A percentile compares a stretch with the other conserved stretches of the same genome.
These are phyloP conservation scores for Rotaria macrura DNA, from an alignment of 2,888 invertebrate genomes.

Conservation along the genomic window DNA sequence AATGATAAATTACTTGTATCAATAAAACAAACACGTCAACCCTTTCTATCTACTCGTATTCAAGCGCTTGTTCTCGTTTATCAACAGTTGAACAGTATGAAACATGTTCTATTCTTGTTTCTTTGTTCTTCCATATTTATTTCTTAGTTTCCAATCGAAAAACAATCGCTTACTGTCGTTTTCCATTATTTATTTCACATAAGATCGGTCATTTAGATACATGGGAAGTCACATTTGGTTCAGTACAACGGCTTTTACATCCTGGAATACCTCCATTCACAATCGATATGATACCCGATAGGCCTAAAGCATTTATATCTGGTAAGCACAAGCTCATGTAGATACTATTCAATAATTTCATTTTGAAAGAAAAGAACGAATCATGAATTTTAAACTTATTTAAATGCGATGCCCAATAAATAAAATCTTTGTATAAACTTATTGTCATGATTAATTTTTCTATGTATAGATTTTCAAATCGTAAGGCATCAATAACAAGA, in stretches of 20 bases:
- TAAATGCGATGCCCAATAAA: no score
- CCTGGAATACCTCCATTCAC: slow-evolving; percentile 2
- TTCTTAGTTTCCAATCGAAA: background rate
- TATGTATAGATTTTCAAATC: background rate
- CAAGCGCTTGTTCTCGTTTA: background rate
- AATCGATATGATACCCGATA: background rate
- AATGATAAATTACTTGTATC: background rate
- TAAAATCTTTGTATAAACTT: no score
- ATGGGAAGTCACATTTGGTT: slow-evolving; percentile 28
- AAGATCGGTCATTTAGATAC: slow-evolving; percentile 26
- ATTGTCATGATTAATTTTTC: background rate
- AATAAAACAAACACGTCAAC: background rate
- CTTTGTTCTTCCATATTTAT: background rate
- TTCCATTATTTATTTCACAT: slow-evolving; percentile 29
- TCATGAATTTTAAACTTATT: no score
- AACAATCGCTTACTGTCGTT: slow-evolving; percentile 19
- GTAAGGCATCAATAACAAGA: background rate
- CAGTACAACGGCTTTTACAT: slow-evolving; percentile 18
- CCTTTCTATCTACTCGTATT: background rate
- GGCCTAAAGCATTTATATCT: background rate
- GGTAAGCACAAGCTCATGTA: background rate
- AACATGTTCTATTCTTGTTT: background rate
- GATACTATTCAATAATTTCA: no score
- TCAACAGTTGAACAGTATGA: background rate
- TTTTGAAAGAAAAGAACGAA: no score